A percentile compares a stretch with the other conserved stretches of the same genome.
phyloP scores from a whole-genome alignment of 2,797 vertebrate species.

The Varecia variegata region DNA sequence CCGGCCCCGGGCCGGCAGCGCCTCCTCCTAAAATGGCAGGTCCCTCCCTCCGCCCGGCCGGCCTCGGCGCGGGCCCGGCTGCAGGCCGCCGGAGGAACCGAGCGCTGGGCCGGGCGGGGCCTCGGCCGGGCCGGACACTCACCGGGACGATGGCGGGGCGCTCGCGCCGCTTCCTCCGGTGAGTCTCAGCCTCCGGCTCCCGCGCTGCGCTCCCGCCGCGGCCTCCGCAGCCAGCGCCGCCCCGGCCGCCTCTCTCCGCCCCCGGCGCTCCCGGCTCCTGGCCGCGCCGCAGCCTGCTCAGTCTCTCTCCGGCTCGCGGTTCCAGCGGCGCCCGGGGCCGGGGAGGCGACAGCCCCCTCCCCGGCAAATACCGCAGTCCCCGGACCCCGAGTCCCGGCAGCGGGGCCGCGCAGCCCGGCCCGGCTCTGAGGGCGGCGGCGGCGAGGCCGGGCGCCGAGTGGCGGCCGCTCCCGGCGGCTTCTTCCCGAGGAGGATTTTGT shows the following conservation, averaged over 20 bases:
- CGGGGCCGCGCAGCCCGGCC: slow-evolving; percentile 60
- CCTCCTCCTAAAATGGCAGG: slow-evolving; percentile 85
- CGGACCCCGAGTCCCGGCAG: slow-evolving; percentile 65
- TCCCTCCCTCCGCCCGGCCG: slow-evolving; percentile 75
- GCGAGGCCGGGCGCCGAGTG: slow-evolving; percentile 62
- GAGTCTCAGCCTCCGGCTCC: slow-evolving; percentile 70
- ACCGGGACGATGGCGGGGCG: slow-evolving; percentile 75
- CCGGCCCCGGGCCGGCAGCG: slow-evolving; percentile 55
- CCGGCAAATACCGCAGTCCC: slow-evolving; percentile 77
- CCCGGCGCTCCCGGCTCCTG: slow-evolving; percentile 67
- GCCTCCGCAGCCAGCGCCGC: slow-evolving; percentile 68
- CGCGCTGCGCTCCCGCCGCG: slow-evolving; percentile 46
- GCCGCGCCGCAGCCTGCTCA: slow-evolving; percentile 48
- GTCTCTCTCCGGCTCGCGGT: slow-evolving; percentile 26
- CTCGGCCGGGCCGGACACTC: slow-evolving; percentile 71
- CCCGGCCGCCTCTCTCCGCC: slow-evolving; percentile 73
- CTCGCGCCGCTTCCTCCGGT: slow-evolving; percentile 71
- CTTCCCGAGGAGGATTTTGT: slow-evolving; percentile 85
- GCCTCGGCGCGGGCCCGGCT: slow-evolving; percentile 53
- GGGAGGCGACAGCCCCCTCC: slow-evolving; percentile 73
- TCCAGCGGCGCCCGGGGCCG: slow-evolving; percentile 73
- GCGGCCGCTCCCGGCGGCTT: slow-evolving; percentile 74
- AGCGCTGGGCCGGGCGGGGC: slow-evolving; percentile 52
- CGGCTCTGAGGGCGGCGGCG: slow-evolving; percentile 69
- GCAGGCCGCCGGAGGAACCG: slow-evolving; percentile 38